Evolutionary conservation across 2,888 invertebrate genomes (phyloP), one percentile per base, ranked within the genome.

Genomic region (Andrena trimmerana): DNA sequence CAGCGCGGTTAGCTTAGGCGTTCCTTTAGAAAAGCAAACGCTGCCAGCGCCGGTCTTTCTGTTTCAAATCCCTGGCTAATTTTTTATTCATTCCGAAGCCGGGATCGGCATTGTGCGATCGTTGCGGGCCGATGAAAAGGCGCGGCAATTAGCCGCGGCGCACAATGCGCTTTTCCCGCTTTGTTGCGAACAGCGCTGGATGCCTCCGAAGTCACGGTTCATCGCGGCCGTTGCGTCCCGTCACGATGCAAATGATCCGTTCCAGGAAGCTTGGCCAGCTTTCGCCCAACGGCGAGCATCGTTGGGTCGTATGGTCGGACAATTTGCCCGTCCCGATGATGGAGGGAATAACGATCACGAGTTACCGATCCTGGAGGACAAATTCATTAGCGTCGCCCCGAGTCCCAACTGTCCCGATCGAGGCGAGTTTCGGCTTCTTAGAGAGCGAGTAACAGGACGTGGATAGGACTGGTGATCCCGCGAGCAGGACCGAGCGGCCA

Each of bases 351-450:
- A 42, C 16, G 54, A 66, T 52, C 29, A 13, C 31, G 54, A 52
- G 36, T 42, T 50, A 48, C 52, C 52, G 48, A 1, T 7, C 0
- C 68, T 42, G 16, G 48, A 20, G 66, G 62, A 62, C 31, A 76
- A 76, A 82, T 82, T 86, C 82, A 88, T 89, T 88, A 86, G 78
- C 81, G 76, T 75, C 68, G 13, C 50, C 33, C 33, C 52, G 63
- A 72, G 29, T 16, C 42, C 16, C 29, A 73, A 42, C 6, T 0
- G 20, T 24, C 54, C 8, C 16, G 42, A 13, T 48, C 65, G n/a
- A 31, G 10, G 27, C 16, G 16, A n/a, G 54, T 59, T 31, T 59
- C 66, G n/a, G 65, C 7, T 16, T 70, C 54, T 27, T 20, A 16
- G 10, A 57, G 36, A 65, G 33, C 42, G 67, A 42, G 48, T 77